Percentiles rank a stretch among this genome's conserved stretches.
phyloP scores from a whole-genome alignment of 2,113 vertebrate species.

The Aspidoscelis tigris region DNA sequence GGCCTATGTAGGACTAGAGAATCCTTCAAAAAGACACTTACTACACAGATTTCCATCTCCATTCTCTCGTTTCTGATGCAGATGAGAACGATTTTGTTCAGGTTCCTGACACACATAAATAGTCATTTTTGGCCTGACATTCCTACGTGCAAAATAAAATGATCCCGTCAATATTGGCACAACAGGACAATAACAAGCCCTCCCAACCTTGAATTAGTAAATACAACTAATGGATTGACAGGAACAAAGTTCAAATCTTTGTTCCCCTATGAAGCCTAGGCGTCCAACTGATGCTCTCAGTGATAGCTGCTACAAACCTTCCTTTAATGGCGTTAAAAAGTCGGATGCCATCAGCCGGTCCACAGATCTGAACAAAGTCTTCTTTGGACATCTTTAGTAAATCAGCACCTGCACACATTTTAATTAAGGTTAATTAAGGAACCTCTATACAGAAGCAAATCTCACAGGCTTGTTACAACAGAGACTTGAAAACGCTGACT shows the following conservation, averaged over 20 bases:
- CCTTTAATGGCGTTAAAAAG: constrained; percentile 95
- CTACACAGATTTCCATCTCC: constrained; percentile 77
- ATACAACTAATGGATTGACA: background rate
- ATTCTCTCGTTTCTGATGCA: constrained; percentile 74
- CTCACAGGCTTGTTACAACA: constrained; percentile 34
- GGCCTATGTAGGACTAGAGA: background rate
- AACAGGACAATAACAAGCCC: background rate
- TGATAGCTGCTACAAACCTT: constrained; percentile 78
- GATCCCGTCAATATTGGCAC: constrained; percentile 30
- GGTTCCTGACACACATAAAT: constrained; percentile 92
- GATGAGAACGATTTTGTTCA: constrained; percentile 79
- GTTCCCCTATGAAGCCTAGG: background rate
- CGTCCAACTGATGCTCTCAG: background rate
- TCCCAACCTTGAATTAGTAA: background rate
- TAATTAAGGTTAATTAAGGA: constrained; percentile 29
- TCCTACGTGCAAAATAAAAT: constrained; percentile 71
- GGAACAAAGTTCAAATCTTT: background rate
- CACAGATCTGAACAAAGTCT: constrained; percentile 93
- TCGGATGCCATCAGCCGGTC: constrained; percentile 93
- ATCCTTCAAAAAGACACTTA: constrained; percentile 60
- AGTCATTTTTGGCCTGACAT: constrained; percentile 90
- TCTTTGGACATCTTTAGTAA: constrained; percentile 93
- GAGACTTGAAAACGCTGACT: background rate
- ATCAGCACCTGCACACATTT: constrained; percentile 84
- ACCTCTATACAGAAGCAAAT: constrained; percentile 46